Evolutionary conservation across 2,888 invertebrate species (phyloP).

Genomic region (Dendrolimus houi): DNA sequence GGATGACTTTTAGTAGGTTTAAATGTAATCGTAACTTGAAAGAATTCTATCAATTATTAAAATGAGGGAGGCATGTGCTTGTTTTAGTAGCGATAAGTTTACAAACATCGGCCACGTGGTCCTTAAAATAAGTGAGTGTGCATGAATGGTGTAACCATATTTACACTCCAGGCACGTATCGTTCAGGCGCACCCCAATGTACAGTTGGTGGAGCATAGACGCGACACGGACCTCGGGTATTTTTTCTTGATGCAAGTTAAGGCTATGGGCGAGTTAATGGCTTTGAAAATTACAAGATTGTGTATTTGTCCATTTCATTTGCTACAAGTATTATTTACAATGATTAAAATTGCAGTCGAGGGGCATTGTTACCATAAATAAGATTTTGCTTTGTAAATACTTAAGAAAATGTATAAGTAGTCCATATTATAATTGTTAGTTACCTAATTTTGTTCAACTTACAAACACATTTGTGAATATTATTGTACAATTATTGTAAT

Average conservation of each 20-base stretch:
- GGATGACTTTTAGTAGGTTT: no score
- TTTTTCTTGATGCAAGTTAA: constrained; percentile 26
- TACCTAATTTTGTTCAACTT: no score
- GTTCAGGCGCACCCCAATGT: constrained; percentile 33
- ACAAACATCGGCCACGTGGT: constrained; percentile 12
- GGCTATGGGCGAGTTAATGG: constrained; percentile 33
- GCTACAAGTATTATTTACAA: background rate
- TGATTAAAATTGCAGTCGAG: no score
- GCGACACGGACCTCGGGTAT: constrained; percentile 23
- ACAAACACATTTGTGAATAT: no score
- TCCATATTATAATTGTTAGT: no score
- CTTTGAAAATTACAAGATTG: constrained; percentile 40
- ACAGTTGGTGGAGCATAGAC: constrained; percentile 30
- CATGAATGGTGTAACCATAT: constrained; percentile 25
- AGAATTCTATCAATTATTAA: constrained; percentile 5
- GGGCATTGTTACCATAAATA: no score
- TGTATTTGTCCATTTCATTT: constrained; percentile 25
- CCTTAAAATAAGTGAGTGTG: constrained; percentile 22
- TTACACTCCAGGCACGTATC: constrained; percentile 47
- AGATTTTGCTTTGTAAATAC: no score
- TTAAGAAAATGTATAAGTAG: no score
- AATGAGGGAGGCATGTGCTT: background rate
- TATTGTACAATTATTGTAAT: no score
- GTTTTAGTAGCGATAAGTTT: background rate
- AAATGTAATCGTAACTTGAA: constrained; percentile 28